phyloP scores from a whole-genome alignment of 2,113 vertebrate species.

The Anhinga rufa region DNA sequence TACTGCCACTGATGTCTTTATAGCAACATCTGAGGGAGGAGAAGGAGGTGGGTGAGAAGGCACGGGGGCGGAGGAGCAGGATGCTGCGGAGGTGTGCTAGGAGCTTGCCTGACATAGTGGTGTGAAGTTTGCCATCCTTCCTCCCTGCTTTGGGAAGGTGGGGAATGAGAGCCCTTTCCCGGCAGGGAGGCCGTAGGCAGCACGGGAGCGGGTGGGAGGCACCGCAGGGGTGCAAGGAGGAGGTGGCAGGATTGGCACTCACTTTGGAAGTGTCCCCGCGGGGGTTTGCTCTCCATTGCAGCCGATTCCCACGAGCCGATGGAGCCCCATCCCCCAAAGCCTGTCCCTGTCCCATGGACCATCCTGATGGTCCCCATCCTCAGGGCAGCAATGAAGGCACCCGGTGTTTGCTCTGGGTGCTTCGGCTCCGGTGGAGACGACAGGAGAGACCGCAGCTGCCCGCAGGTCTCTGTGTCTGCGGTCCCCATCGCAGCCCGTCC shows the following conservation, averaged over 20 bases:
- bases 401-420: accelerated
- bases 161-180: background rate
- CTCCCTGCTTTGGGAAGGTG: background rate
- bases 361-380: background rate
- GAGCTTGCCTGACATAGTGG: slow-evolving; percentile 6
- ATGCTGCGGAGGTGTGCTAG: slow-evolving; percentile 18
- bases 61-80: background rate
- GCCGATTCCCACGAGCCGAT: background rate
- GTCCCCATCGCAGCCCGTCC: accelerated
- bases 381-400: too few species aligned
- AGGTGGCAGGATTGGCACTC: slow-evolving; percentile 32
- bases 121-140: slow-evolving; percentile 58
- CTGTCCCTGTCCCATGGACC: background rate
- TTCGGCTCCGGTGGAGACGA: background rate
- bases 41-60: slow-evolving; percentile 31
- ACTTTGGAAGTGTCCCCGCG: slow-evolving; percentile 12
- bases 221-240: background rate
- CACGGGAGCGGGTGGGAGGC: background rate
- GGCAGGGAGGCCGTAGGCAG: background rate
- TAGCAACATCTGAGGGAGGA: slow-evolving; percentile 27
- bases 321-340: background rate
- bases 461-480: accelerated
- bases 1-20: slow-evolving; percentile 45
- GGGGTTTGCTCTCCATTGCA: background rate
- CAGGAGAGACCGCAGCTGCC: background rate